phyloP scores from a whole-genome alignment of 1,140 invertebrate species.

The Homalodisca vitripennis region DNA sequence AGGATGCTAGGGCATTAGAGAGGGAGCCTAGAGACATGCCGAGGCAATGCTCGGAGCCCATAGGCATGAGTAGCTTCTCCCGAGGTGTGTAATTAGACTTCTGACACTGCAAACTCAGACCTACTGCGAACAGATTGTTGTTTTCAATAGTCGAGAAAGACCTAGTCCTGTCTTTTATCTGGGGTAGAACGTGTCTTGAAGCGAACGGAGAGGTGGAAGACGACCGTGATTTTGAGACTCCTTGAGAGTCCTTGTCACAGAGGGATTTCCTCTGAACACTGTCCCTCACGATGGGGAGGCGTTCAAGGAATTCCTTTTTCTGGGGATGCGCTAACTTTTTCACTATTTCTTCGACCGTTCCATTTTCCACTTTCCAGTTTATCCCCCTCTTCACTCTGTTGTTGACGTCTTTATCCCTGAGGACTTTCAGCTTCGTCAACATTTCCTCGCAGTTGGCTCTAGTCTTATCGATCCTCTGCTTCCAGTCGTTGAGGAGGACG shows the following conservation, averaged over 20 bases:
- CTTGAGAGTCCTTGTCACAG: constrained; percentile 1
- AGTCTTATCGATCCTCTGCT: constrained; percentile 29
- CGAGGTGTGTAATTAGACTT: constrained; percentile 16
- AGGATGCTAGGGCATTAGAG: constrained; percentile 24
- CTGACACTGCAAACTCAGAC: constrained; percentile 26
- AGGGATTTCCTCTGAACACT: constrained; percentile 22
- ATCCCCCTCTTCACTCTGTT: constrained; percentile 11
- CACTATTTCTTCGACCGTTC: constrained; percentile 25
- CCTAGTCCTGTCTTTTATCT: constrained; percentile 20
- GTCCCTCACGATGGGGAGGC: constrained; percentile 22
- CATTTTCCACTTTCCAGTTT: constrained; percentile 30
- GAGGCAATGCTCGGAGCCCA: constrained; percentile 29
- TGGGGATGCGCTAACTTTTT: constrained; percentile 27
- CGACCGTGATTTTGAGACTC: not conserved
- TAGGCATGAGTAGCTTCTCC: constrained; percentile 28
- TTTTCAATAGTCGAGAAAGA: constrained; percentile 17
- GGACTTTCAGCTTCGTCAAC: constrained; percentile 32
- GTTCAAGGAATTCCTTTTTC: constrained; percentile 30
- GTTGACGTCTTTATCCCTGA: constrained; percentile 27
- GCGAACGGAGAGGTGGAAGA: constrained; percentile 3
- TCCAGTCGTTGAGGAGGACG: constrained; percentile 29
- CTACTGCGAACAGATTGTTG: constrained; percentile 27
- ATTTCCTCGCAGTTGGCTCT: constrained; percentile 33
- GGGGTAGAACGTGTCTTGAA: constrained; percentile 19
- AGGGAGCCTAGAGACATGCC: constrained; percentile 13